A percentile compares a stretch with the other conserved stretches of the same genome.
phyloP scores from a whole-genome alignment of 2,797 vertebrate genomes.

The Epinephelus malabaricus region DNA sequence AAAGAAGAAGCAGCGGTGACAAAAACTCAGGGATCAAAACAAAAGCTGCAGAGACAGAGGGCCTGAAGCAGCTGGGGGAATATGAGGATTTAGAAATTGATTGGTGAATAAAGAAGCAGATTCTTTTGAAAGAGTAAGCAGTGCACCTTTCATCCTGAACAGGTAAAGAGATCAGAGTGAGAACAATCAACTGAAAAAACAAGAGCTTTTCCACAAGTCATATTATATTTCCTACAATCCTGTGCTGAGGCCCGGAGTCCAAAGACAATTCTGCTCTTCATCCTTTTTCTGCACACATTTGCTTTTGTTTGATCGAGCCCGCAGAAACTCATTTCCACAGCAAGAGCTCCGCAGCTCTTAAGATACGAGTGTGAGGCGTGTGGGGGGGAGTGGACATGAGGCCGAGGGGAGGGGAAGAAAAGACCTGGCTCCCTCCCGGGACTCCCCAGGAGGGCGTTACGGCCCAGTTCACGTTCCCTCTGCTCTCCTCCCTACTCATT shows the following conservation, averaged over 20 bases:
- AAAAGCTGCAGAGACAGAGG: conserved; percentile 1
- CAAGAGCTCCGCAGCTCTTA: background rate
- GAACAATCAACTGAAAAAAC: conserved; percentile 8
- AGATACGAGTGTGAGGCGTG: no score
- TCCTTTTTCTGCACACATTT: background rate
- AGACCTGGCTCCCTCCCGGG: conserved; percentile 15
- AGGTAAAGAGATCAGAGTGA: conserved; percentile 16
- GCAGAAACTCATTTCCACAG: conserved; percentile 1
- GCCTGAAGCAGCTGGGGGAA: background rate
- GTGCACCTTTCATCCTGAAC: conserved; percentile 1
- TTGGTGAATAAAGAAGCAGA: conserved; percentile 26
- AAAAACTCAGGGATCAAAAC: conserved; percentile 17
- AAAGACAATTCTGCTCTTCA: background rate
- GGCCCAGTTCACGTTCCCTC: conserved; percentile 20
- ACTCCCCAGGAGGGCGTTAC: conserved; percentile 1
- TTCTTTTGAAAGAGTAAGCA: background rate
- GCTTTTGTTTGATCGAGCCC: background rate
- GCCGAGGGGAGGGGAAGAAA: conserved; percentile 23
- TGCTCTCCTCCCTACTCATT: conserved; percentile 52
- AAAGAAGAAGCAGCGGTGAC: background rate
- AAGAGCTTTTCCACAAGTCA: conserved; percentile 11
- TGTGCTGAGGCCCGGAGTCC: background rate
- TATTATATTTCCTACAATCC: background rate
- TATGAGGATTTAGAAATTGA: conserved; percentile 12
- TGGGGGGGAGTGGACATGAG: background rate